Conservation (phyloP, 2,113 vertebrate genomes). For the Entomyzon cyanotis region DNA sequence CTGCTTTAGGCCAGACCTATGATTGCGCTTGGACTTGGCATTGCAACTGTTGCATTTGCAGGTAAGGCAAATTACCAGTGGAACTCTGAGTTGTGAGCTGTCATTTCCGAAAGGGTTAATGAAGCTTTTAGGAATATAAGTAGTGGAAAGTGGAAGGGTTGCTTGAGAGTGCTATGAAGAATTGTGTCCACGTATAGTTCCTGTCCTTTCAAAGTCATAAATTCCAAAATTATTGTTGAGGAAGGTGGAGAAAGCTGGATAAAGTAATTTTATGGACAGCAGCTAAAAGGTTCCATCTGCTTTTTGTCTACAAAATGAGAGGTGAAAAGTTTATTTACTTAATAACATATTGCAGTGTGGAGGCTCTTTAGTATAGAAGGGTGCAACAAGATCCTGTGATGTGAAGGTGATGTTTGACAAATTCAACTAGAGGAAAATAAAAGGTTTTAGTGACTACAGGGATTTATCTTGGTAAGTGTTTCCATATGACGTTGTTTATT, state of each 20-base stretch:
- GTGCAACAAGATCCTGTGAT: not conserved
- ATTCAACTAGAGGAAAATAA: not conserved
- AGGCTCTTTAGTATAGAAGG: not conserved
- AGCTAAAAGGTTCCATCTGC: not conserved
- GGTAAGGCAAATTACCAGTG: slow-evolving; percentile 71
- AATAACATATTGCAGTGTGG: not conserved
- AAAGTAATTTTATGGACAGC: not conserved
- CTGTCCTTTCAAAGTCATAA: not conserved
- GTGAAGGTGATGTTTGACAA: not conserved
- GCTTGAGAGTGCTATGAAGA: not conserved
- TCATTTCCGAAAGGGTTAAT: not conserved
- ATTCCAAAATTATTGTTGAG: not conserved
- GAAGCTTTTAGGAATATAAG: not conserved
- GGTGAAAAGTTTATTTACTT: not conserved
- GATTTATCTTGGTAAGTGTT: not conserved
- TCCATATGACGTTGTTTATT: not conserved
- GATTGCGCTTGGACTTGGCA: slow-evolving; percentile 88
- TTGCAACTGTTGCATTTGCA: slow-evolving; percentile 88
- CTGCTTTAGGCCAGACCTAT: slow-evolving; percentile 79
- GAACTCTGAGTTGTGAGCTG: not conserved
- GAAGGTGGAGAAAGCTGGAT: not conserved
- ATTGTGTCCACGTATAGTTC: not conserved
- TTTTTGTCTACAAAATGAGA: not conserved
- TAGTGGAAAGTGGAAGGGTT: not conserved
- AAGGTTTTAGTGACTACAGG: not conserved